These are phyloP conservation scores for Sphaerodactylus townsendi DNA, from an alignment of 2,113 vertebrate genomes.

Conservation along the genomic window DNA sequence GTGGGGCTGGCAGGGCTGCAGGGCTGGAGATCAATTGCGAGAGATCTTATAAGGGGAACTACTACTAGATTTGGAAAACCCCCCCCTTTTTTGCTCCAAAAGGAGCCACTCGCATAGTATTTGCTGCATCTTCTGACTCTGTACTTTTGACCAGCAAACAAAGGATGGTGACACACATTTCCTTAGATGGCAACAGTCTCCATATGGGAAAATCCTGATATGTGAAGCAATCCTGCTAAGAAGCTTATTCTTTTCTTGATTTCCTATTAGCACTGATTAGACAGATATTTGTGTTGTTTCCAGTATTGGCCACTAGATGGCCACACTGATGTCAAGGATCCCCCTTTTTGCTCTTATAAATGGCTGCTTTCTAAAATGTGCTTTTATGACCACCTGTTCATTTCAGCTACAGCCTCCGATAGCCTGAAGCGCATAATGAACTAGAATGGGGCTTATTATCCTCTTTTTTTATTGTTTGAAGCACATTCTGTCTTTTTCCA, in stretches of 20 bases:
- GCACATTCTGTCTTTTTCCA: neutral
- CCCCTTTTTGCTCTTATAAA: neutral
- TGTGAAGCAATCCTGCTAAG: neutral
- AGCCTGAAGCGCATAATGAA: neutral
- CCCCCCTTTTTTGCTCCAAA: no score
- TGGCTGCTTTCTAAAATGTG: neutral
- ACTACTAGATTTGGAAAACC: no score
- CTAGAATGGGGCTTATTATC: neutral
- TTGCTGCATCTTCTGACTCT: neutral
- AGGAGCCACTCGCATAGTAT: no score
- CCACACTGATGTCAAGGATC: slow-evolving; percentile 31
- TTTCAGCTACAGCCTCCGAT: neutral
- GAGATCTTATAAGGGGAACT: no score
- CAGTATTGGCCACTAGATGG: slow-evolving; percentile 59
- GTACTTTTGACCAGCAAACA: neutral
- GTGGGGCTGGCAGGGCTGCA: no score
- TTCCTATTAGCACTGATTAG: neutral
- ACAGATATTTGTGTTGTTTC: neutral
- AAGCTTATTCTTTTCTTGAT: neutral
- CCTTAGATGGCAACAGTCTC: neutral
- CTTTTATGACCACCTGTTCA: neutral
- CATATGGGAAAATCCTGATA: neutral
- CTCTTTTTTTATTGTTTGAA: slow-evolving; percentile 11
- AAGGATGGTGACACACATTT: neutral
- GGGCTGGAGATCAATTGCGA: no score